Conservation (phyloP, 2,113 vertebrate genomes). For the Nothobranchius furzeri region DNA sequence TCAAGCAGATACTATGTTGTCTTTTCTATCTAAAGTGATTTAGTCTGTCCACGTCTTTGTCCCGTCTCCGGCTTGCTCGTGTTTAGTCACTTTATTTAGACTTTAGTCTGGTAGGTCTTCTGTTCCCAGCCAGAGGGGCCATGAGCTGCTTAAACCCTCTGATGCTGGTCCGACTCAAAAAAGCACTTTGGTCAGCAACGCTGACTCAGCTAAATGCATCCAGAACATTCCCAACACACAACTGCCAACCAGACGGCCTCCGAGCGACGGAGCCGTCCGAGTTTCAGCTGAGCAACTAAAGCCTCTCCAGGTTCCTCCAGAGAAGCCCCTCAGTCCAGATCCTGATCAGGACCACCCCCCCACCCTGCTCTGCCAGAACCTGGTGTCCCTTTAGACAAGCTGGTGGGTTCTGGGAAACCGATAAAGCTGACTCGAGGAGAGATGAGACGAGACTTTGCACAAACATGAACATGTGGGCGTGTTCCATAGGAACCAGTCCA, state of each 20-base stretch:
- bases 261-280: slow-evolving; percentile 56
- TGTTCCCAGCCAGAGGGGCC: slow-evolving; percentile 48
- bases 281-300: no score
- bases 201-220: slow-evolving; percentile 69
- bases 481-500: slow-evolving; percentile 31
- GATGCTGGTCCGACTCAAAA: not conserved
- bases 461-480: slow-evolving; percentile 65
- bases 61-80: slow-evolving; percentile 73
- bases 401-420: slow-evolving; percentile 69
- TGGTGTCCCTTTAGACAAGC: not conserved
- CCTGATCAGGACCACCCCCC: slow-evolving; percentile 14
- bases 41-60: slow-evolving; percentile 72
- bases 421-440: slow-evolving; percentile 53
- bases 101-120: no score
- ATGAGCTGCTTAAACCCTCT: slow-evolving; percentile 70
- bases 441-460: slow-evolving; percentile 78
- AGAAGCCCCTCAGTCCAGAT: not conserved
- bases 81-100: no score
- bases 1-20: slow-evolving; percentile 83
- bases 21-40: slow-evolving; percentile 65
- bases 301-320: no score
- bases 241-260: slow-evolving; percentile 40
- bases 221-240: slow-evolving; percentile 59
- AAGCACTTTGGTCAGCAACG: slow-evolving; percentile 89
- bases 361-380: slow-evolving; percentile 54